Evolutionary conservation across 1,140 invertebrate genomes (phyloP).

Genomic region (Acromyrmex heyeri): DNA sequence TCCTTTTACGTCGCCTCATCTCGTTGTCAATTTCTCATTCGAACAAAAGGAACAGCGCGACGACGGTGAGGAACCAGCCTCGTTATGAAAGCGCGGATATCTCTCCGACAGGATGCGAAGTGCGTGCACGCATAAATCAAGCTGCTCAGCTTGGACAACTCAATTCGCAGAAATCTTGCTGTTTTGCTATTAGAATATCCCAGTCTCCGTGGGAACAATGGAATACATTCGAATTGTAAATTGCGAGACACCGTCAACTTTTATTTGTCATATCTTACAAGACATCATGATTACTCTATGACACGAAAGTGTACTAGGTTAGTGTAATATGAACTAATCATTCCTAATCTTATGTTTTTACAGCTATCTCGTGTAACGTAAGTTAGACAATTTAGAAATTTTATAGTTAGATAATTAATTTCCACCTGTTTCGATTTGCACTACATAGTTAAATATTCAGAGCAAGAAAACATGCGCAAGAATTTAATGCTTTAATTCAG

Average conservation of each 20-base stretch:
- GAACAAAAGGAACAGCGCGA: slow-evolving; percentile 49
- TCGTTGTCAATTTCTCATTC: slow-evolving; percentile 41
- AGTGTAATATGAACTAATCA: not conserved
- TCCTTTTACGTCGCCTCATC: not conserved
- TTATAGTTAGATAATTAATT: too few species aligned
- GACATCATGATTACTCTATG: too few species aligned
- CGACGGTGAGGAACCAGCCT: slow-evolving; percentile 9
- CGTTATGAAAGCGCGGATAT: slow-evolving; percentile 55
- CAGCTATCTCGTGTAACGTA: too few species aligned
- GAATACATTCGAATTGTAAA: not conserved
- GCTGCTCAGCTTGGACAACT: slow-evolving; percentile 21
- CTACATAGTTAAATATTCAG: too few species aligned
- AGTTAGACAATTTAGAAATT: too few species aligned
- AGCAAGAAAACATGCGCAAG: too few species aligned
- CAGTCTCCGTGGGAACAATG: slow-evolving; percentile 13
- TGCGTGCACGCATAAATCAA: slow-evolving; percentile 25
- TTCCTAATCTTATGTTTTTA: not conserved
- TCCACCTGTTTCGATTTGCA: too few species aligned
- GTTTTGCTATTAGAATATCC: not conserved
- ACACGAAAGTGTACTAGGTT: not conserved
- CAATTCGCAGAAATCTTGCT: slow-evolving; percentile 32
- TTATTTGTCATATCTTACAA: not conserved
- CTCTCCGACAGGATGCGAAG: slow-evolving; percentile 32
- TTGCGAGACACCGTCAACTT: not conserved
- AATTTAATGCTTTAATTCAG: too few species aligned